Base-by-base conservation (phyloP, 1,140 invertebrate species). In the Drosophila simulans region DNA sequence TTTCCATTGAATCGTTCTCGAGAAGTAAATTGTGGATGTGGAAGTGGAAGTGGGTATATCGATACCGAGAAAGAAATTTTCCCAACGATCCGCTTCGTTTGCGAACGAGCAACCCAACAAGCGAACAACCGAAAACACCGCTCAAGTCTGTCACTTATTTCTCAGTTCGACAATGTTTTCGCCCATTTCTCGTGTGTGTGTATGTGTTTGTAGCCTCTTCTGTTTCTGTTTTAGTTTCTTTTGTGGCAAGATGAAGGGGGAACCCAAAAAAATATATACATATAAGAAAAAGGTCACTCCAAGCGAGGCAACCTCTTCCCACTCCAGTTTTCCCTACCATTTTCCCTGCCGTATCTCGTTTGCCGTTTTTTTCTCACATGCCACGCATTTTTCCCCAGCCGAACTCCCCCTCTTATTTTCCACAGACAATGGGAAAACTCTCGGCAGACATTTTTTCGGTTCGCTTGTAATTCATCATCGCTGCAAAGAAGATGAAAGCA, bases 1-100 rank as follows among this genome's bases (percentile, higher is more conserved):
- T 89, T 89, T 88, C 77, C 85, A 90, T 89, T 89, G 80, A 89
- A 89, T 69, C 73, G 83, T 80, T 89, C 77, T 89, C 77, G 11
- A 56, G 63, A 55, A 70, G 64, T 20, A 46, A 31, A 31, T 31
- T 31, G 5, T 8, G 2, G 68, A 69, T 69, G 62, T 59, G 37
- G 54, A 25, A 13, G 22, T 25, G 42, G 66, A 45, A 60, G 55
- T 40, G 68, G 60, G 46, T 31, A 45, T 75, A 70, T 58, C 68
- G 72, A 81, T 74, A 56, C 60, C 60, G 43, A 66, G 65, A 84
- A 70, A 52, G 52, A 83, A 72, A 89, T 88, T 70, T 89, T 79
- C 80, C 80, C 84, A 83, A 83, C 80, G 77, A 76, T 76, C 71
- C 77, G 81, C 71, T 82, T 82, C 56, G 75, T 37, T 78, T 78